Evolutionary conservation across 2,113 vertebrate genomes (phyloP).

Genomic region (Crotalus helleri): DNA sequence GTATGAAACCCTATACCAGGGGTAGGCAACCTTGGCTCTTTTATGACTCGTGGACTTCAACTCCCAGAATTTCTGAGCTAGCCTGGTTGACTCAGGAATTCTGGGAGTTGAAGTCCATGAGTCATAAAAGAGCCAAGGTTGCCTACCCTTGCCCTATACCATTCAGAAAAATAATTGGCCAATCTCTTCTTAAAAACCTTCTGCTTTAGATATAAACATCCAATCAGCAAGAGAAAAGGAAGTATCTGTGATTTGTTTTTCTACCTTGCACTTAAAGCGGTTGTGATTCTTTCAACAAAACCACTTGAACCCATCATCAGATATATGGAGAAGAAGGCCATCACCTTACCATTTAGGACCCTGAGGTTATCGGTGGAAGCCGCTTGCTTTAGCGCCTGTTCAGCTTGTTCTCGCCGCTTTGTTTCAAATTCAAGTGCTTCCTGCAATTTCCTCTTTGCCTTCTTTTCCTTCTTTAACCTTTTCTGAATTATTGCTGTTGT

Average conservation of each 20-base stretch:
- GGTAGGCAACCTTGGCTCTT: too few relatives aligned
- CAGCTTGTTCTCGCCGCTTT: conserved; percentile 93
- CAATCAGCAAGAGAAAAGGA: neutral
- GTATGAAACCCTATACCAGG: too few relatives aligned
- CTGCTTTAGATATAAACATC: neutral
- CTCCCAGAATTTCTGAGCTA: too few relatives aligned
- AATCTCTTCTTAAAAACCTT: neutral
- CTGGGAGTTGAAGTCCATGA: too few relatives aligned
- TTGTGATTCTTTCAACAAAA: conserved; percentile 18
- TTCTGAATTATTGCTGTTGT: conserved; percentile 94
- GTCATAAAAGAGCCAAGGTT: too few relatives aligned
- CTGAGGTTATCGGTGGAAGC: conserved; percentile 93
- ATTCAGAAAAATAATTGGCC: neutral
- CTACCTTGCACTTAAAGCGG: neutral
- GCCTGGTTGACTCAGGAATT: too few relatives aligned
- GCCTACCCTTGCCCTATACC: neutral
- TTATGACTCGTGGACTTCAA: too few relatives aligned
- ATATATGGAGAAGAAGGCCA: conserved; percentile 10
- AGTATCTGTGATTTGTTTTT: neutral
- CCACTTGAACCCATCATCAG: conserved; percentile 31
- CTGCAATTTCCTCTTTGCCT: conserved; percentile 99
- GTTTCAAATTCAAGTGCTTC: conserved; percentile 98
- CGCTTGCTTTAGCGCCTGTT: conserved; percentile 93
- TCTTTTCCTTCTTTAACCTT: conserved; percentile 99
- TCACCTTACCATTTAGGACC: conserved; percentile 89